Base-by-base conservation (phyloP, 2,888 invertebrate genomes). In the Erynnis tages region DNA sequence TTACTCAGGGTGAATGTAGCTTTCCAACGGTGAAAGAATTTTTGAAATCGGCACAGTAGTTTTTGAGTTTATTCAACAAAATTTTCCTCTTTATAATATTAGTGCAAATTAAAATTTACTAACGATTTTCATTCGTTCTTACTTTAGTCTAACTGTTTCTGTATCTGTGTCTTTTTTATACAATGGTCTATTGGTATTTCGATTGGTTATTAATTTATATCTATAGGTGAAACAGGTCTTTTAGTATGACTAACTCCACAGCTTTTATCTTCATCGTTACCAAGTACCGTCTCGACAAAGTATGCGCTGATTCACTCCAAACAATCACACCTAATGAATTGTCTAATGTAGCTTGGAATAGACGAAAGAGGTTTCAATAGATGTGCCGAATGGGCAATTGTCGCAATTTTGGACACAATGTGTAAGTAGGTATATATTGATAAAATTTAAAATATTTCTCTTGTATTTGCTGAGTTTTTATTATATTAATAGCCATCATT, bases 271-370 rank as follows among this genome's bases (percentile, higher is more conserved):
- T 54, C 57, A 59, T 65, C 63, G 61, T 63, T 60, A 64, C 55
- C 58, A 58, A 61, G 19, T 37, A 37, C 37, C 10, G 14, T 30
- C 44, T 52, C 21, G 21, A 66, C 59, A 62, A 60, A 56, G 55
- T 56, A 58, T 60, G 62, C 58, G 82, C 82, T 81, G 84, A 85
- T 59, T 89, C 87, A 88, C 60, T 62, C 59, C 54, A 63, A 59
- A 87, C 88, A 88, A 89, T 87, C 76, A 79, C 69, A 69, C 61
- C 69, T 88, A 87, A 89, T 87, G 87, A 87, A 82, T 86, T 83
- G 86, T 81, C 82, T 81, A 80, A 85, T 82, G 77, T 50, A 4
- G 8, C 43, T 50, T 50, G 41, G 38, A 50, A 50, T 48, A 10
- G 21, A 23, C 10, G 19, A n/a, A n/a, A n/a, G n/a, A 17, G 7